phyloP scores from a whole-genome alignment of 2,888 invertebrate species.

The Ormyrus labotus region DNA sequence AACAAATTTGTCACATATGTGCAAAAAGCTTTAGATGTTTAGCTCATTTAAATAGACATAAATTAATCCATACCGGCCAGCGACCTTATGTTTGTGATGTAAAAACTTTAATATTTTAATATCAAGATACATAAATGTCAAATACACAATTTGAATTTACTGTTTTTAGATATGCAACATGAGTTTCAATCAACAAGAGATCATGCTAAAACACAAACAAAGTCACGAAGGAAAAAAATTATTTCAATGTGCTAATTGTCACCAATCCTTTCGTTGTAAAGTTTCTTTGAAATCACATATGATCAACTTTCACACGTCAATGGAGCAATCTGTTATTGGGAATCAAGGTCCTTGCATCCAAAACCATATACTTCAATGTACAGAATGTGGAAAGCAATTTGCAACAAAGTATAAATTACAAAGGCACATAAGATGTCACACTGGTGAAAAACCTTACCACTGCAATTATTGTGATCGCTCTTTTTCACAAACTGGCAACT shows the following conservation, averaged over 20 bases:
- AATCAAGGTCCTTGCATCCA: constrained; percentile 55
- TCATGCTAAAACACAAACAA: constrained; percentile 70
- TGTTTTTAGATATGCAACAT: constrained; percentile 68
- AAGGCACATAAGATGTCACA: constrained; percentile 69
- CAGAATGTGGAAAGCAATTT: constrained; percentile 71
- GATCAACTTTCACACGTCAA: constrained; percentile 69
- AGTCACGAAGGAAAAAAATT: constrained; percentile 69
- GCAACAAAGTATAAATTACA: constrained; percentile 72
- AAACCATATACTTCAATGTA: constrained; percentile 62
- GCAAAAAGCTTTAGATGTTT: constrained; percentile 79
- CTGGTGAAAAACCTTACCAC: constrained; percentile 70
- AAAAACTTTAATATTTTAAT: constrained; percentile 45
- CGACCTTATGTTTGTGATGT: constrained; percentile 78
- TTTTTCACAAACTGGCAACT: constrained; percentile 72
- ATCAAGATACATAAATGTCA: constrained; percentile 3
- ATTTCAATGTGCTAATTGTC: constrained; percentile 71
- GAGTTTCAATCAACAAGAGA: constrained; percentile 72
- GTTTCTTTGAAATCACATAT: constrained; percentile 71
- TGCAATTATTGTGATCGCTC: constrained; percentile 70
- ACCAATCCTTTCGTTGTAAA: constrained; percentile 71
- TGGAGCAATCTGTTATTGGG: constrained; percentile 56
- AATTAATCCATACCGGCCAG: constrained; percentile 78
- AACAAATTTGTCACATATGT: constrained; percentile 72
- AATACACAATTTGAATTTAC: constrained; percentile 17
- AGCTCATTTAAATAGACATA: constrained; percentile 79